phyloP scores from a whole-genome alignment of 1,140 invertebrate species.

The Eueides isabella region DNA sequence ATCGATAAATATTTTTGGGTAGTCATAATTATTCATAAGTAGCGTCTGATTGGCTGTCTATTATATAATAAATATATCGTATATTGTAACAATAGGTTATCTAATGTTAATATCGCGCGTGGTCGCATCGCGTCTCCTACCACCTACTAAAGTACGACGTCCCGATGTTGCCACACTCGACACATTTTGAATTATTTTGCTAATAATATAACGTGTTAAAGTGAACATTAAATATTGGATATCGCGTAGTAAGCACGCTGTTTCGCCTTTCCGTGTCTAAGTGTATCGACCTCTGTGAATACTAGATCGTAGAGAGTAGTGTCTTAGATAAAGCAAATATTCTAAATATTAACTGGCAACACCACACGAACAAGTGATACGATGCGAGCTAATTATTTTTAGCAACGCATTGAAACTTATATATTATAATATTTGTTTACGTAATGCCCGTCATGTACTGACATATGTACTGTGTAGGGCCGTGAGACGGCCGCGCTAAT shows the following conservation, averaged over 20 bases:
- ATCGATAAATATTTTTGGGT: constrained; percentile 46
- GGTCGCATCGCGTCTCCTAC: background rate
- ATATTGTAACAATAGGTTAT: constrained; percentile 36
- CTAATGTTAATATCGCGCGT: background rate
- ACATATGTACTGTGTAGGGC: constrained; percentile 60
- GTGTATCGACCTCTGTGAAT: constrained; percentile 79
- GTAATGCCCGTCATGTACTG: constrained; percentile 47
- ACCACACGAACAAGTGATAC: constrained; percentile 80
- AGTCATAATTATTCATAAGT: constrained; percentile 45
- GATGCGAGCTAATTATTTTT: constrained; percentile 75
- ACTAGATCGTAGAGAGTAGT: constrained; percentile 77
- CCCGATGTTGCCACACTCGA: constrained; percentile 18
- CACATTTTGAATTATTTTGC: constrained; percentile 39
- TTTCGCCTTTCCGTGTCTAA: constrained; percentile 75
- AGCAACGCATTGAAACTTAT: constrained; percentile 55
- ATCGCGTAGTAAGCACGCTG: constrained; percentile 67
- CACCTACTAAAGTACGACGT: background rate
- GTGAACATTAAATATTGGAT: constrained; percentile 45
- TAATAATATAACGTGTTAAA: constrained; percentile 38
- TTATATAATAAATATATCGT: constrained; percentile 38
- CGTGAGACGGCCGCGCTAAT: constrained; percentile 63
- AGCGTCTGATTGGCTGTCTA: constrained; percentile 64
- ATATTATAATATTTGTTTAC: constrained; percentile 67
- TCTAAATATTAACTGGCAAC: constrained; percentile 79
- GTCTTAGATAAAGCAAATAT: constrained; percentile 78